A percentile compares a stretch with the other conserved stretches of the same genome.
Conservation (phyloP, 2,113 vertebrate genomes). For the Brienomyrus brachyistius region DNA sequence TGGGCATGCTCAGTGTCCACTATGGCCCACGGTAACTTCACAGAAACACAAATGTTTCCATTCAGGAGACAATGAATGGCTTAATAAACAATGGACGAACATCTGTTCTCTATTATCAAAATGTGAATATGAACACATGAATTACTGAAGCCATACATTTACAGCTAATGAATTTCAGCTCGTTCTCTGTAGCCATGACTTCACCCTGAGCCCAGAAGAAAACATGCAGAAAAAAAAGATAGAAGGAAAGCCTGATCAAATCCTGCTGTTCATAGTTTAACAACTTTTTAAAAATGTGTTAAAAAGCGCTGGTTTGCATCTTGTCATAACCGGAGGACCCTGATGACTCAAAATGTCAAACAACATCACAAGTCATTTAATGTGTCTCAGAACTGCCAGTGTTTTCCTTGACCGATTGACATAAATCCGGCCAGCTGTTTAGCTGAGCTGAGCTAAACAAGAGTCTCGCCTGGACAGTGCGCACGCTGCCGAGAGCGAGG, state of each 20-base stretch:
- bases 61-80: background rate
- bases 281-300: background rate
- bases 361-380: background rate
- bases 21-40: background rate
- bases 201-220: background rate
- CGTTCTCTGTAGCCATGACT: background rate
- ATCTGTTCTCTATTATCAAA: background rate
- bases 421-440: background rate
- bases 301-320: background rate
- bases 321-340: background rate
- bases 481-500: background rate
- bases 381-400: background rate
- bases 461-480: background rate
- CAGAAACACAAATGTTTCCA: background rate
- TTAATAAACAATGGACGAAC: constrained; percentile 2
- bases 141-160: background rate
- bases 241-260: background rate
- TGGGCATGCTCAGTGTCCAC: background rate
- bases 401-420: background rate
- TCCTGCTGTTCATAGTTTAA: background rate
- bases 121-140: constrained; percentile 16
- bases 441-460: background rate
- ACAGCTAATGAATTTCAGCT: background rate
- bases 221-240: background rate
- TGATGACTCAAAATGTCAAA: constrained; percentile 7